Evolutionary conservation across 2,113 vertebrate genomes (phyloP), one percentile per base, ranked within the genome.

Genomic region (Daubentonia madagascariensis): DNA sequence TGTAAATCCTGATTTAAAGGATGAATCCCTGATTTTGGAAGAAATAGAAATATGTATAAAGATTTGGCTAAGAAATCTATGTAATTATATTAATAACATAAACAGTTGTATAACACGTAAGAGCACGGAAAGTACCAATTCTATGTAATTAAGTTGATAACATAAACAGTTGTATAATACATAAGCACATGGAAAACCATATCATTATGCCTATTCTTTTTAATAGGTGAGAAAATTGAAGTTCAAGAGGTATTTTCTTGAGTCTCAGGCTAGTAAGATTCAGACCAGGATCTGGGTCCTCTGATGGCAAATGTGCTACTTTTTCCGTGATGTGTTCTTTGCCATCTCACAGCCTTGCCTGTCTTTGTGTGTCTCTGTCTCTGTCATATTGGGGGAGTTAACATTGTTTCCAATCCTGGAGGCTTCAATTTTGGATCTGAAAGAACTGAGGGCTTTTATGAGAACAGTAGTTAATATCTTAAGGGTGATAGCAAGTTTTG

Each of bases 101-200:
- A 43, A 79, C 6, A 40, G 37, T 14, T 68, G 20, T 52, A n/a
- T 63, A 80, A 81, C 87, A 54, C 30, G 68, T 50, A 37, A 37
- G 30, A 76, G 73, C 48, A 45, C 8, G 54, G 54, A 57, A 57
- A 57, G 54, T 8, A 57, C 54, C 54, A 57, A 57, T 57, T 22
- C 40, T 79, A 80, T 88, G 16, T 76, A 93, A 83, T 92, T 89
- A 81, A 35, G 25, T 85, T 86, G 76, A 81, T 73, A 52, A 70
- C 57, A 65, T 10, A 8, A 43, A 79, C 14, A n/a, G 37, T 14
- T 68, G 20, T 52, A 30, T 76, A 80, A 75, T 86, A 61, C 28
- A 67, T 57, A 40, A 54, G 30, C 70, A 50, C 50, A 30, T 50
- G 59, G 20, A 89, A 92, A 59, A 9, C 0, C 17, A 48, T n/a